Conservation (phyloP, 1,140 invertebrate genomes). For the Pseudomyrmex cubaensis region DNA sequence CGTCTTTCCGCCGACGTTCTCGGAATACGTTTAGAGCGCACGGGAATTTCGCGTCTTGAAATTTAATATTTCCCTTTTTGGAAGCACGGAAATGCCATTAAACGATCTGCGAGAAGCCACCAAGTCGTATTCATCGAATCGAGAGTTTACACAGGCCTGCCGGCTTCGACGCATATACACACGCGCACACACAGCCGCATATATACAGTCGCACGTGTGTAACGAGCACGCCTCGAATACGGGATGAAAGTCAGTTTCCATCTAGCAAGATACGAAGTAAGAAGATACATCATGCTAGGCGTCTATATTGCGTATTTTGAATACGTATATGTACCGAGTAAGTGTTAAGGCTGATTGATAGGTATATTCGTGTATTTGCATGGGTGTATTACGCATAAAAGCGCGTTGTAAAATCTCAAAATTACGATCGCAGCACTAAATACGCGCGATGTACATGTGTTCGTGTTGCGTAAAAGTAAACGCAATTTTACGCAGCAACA, state of each 20-base stretch:
- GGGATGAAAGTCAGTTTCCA: slow-evolving; percentile 56
- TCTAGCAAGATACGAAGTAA: slow-evolving; percentile 34
- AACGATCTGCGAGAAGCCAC: slow-evolving; percentile 69
- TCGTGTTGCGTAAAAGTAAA: not conserved
- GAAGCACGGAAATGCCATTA: slow-evolving; percentile 73
- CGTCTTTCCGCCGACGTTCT: slow-evolving; percentile 11
- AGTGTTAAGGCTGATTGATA: slow-evolving; percentile 2
- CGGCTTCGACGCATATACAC: slow-evolving; percentile 22
- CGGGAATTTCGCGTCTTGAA: slow-evolving; percentile 52
- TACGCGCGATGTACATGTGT: not conserved
- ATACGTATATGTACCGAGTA: not conserved
- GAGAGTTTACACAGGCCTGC: slow-evolving; percentile 59
- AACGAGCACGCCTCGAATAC: slow-evolving; percentile 42
- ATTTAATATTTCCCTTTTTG: slow-evolving; percentile 72
- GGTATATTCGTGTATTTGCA: not conserved
- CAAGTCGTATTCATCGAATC: slow-evolving; percentile 65
- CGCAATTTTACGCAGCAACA: not conserved
- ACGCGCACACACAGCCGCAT: not conserved
- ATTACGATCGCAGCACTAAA: not conserved
- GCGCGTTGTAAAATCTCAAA: slow-evolving; percentile 6
- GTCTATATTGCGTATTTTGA: slow-evolving; percentile 7
- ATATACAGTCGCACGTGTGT: not conserved
- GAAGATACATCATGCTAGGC: slow-evolving; percentile 24
- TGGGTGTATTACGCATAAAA: not conserved
- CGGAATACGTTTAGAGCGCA: slow-evolving; percentile 57